Base-by-base conservation (phyloP, 2,113 vertebrate genomes). In the Pipa parva region DNA sequence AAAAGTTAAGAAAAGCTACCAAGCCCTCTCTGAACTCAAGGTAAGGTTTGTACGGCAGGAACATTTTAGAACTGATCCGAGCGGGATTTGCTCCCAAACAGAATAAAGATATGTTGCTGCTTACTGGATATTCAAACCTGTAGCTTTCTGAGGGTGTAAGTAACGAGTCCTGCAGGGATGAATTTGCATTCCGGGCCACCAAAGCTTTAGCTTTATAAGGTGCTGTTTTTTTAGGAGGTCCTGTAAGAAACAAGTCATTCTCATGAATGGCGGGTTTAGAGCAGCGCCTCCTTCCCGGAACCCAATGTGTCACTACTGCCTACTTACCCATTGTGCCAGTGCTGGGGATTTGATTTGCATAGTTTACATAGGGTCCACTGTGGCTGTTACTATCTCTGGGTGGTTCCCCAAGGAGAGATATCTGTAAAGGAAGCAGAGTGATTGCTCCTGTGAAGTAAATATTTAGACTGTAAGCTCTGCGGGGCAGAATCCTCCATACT, bases 371-470 rank as follows among this genome's bases (percentile, higher is more conserved):
- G 1, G 85, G 83, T 55, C 88, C 88, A 63, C 89, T 80, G 22
- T 89, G 82, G 62, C 85, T 78, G 39, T 83, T 85, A 37, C 81
- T 78, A 31, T 94, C 93, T 79, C 92, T 93, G 12, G 90, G 88
- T 39, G 88, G 92, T 24, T 94, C 92, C 56, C 92, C 90, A 2
- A 95, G 77, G 51, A 95, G 80, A 0, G 93, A 93, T 1, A 73
- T 76, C 91, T 93, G 79, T 54, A 20, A 31, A 59, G 4, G 3
- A 25, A 59, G 39, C 39, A 42, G 10, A n/a, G n/a, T n/a, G n/a
- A n/a, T n/a, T n/a, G n/a, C n/a, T n/a, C n/a, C n/a, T n/a, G n/a
- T n/a, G n/a, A n/a, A n/a, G n/a, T n/a, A n/a, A n/a, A n/a, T n/a
- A n/a, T n/a, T n/a, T n/a, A n/a, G n/a, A n/a, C n/a, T n/a, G n/a